These are phyloP conservation scores for Dendrolimus pini DNA, from an alignment of 2,888 invertebrate genomes.

Conservation along the genomic window DNA sequence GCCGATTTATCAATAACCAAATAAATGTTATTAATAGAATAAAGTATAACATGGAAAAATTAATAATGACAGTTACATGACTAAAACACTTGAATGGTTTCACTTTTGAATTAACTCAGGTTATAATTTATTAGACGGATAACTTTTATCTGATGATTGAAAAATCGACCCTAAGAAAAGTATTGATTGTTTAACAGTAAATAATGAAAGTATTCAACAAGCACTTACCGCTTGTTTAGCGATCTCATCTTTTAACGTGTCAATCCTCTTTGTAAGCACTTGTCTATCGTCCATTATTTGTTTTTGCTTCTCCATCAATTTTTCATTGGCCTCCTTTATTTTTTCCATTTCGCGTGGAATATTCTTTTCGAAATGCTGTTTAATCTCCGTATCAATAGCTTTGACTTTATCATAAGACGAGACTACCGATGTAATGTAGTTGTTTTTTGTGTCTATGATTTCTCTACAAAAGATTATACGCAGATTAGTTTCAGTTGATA, in stretches of 20 bases:
- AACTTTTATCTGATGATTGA: too few species aligned
- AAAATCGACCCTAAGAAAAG: too few species aligned
- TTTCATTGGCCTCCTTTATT: slow-evolving; percentile 65
- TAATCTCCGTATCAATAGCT: slow-evolving; percentile 72
- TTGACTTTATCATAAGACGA: slow-evolving; percentile 70
- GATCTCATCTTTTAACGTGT: slow-evolving; percentile 75
- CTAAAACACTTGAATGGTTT: too few species aligned
- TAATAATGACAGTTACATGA: too few species aligned
- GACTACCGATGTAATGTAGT: slow-evolving; percentile 50
- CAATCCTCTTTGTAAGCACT: slow-evolving; percentile 65
- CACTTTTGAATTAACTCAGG: too few species aligned
- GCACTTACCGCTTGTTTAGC: slow-evolving; percentile 70
- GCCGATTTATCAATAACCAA: too few species aligned
- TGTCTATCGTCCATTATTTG: slow-evolving; percentile 62
- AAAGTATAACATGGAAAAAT: too few species aligned
- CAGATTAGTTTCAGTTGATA: too few species aligned
- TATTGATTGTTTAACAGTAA: not conserved
- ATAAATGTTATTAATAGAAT: too few species aligned
- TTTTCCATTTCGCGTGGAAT: slow-evolving; percentile 71
- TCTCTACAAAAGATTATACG: slow-evolving; percentile 27
- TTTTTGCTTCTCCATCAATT: slow-evolving; percentile 62
- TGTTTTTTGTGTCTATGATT: slow-evolving; percentile 58
- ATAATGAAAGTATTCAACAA: not conserved
- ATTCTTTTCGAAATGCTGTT: slow-evolving; percentile 72
- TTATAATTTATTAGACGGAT: too few species aligned